Evolutionary conservation across 1,140 invertebrate genomes (phyloP), one percentile per base, ranked within the genome.

Genomic region (Heliothis virescens): DNA sequence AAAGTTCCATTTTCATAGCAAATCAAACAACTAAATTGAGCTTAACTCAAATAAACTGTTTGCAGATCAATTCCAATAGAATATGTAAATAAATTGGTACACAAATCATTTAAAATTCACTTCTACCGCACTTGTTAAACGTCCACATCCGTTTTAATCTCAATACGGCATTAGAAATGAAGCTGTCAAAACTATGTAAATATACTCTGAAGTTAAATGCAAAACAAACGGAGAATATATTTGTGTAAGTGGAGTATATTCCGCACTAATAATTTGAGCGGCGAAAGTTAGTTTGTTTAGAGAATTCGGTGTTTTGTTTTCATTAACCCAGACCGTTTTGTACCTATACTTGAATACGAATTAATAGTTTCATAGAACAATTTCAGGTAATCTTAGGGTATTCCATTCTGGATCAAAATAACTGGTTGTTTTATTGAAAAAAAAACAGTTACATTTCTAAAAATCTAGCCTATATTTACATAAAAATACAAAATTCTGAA

Each of bases 81-180:
- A 29, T 26, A 26, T 26, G 21, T 26, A 26, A 26, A 26, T 41
- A 41, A 41, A 41, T 26, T 15, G 12, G 52, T 48, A 41, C 13
- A 41, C 29, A 63, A 59, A 59, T 26, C 60, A 9, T 41, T 62
- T 34, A 69, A 69, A 52, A 69, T 52, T 69, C 18, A 52, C 18
- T 69, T 69, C 41, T 69, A 69, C 65, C 65, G 11, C 11, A 15
- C 18, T 26, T n/a, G 65, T 29, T 52, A 69, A 69, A 18, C 53
- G 48, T 26, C 48, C 13, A 69, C 50, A 69, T 69, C 65, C 65
- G 65, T 29, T 53, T 50, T 41, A 53, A 69, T 52, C 18, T 26
- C 2, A 69, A 53, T 16, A 69, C 48, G 11, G 18, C 13, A 34
- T 69, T 52, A 7, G 12, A 53, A 50, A 18, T 50, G 7, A 50